Evolutionary conservation across 2,797 vertebrate genomes (phyloP), one percentile per base, ranked within the genome.

Genomic region (Helicolenus hilgendorfi): DNA sequence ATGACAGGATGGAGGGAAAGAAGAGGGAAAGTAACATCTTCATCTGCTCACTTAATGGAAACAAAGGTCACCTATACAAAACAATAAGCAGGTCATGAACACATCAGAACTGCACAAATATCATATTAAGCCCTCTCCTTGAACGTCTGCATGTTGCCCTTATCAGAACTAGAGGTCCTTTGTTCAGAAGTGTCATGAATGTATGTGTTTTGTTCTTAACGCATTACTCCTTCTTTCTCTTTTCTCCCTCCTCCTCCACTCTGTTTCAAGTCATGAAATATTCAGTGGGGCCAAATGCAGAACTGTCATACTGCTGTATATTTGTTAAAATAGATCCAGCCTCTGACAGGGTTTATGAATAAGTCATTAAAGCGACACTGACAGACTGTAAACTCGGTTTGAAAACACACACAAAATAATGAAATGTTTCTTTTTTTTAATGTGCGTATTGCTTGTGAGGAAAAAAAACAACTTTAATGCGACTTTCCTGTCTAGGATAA

Each of bases 311-410:
- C 72, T 72, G 79, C 67, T 89, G 89, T 84, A 64, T 85, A 77
- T 91, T 86, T 89, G 85, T 90, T 89, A 45, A 89, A 91, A 86
- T 71, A 60, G 70, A 89, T 75, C 67, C 74, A 82, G 72, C 67
- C 72, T 70, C 82, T 81, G 83, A 87, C 89, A 73, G 86, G 41
- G 68, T 77, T 89, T 81, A 91, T 94, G 89, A 94, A 93, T 92
- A 93, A 94, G 73, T 88, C 89, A 94, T 94, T 90, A 86, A 81
- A 76, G 72, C 11, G 4, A 78, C 79, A 91, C 14, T 77, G 83
- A 84, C 79, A 64, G 64, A 59, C 81, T 86, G 29, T 59, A 84
- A 91, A 84, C 91, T 78, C 83, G 20, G 65, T 78, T 70, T 80
- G 59, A 90, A 83, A 72, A 56, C 70, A 49, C 27, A 70, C 11